A percentile compares a stretch with the other conserved stretches of the same genome.
These are phyloP conservation scores for Pemphigus obesinymphae DNA, from an alignment of 1,140 invertebrate genomes.

Conservation along the genomic window DNA sequence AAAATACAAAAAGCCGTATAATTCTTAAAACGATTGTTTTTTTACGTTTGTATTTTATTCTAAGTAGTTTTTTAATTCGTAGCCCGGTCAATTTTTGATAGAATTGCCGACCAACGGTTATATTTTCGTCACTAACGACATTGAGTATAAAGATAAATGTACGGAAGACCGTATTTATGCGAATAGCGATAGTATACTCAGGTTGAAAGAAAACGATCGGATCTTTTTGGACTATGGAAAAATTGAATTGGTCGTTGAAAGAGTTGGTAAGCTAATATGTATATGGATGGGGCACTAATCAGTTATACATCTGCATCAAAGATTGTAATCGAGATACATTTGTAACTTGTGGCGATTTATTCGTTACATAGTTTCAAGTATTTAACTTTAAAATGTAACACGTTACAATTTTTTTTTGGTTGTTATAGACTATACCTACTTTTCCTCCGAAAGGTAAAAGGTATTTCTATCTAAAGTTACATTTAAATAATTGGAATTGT, in stretches of 20 bases:
- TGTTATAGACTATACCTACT: no score
- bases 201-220: background rate
- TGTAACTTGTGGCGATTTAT: no score
- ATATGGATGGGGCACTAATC: no score
- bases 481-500: no score
- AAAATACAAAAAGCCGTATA: background rate
- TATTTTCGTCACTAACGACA: constrained; percentile 7
- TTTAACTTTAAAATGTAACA: no score
- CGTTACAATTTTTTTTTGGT: no score
- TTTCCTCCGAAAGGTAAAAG: no score
- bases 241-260: constrained; percentile 5
- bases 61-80: background rate
- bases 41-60: background rate
- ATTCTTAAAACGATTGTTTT: background rate
- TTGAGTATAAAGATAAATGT: background rate
- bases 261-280: background rate
- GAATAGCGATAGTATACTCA: background rate
- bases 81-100: background rate
- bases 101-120: background rate
- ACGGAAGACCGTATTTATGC: constrained; percentile 15
- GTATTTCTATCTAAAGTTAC: no score
- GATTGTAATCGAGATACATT: no score
- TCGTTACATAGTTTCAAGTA: no score
- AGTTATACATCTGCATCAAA: no score
- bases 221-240: constrained; percentile 19